phyloP scores from a whole-genome alignment of 2,888 invertebrate species.

The Drosophila borealis region DNA sequence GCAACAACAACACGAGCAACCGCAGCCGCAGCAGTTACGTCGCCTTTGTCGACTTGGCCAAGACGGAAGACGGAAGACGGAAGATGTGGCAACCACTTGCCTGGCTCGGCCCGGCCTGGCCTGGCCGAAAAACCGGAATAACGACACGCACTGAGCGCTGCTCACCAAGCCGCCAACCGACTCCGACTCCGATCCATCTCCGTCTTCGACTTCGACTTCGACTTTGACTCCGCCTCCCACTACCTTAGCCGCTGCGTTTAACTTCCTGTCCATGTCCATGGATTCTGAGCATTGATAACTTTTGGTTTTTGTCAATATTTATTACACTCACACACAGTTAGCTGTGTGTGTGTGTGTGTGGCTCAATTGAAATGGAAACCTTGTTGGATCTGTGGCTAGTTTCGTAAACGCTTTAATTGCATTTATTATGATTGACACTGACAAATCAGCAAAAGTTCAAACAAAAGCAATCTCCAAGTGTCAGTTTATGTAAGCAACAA shows the following conservation, averaged over 20 bases:
- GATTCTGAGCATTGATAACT: slow-evolving; percentile 57
- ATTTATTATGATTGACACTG: slow-evolving; percentile 77
- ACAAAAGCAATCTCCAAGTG: slow-evolving; percentile 15
- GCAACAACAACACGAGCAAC: slow-evolving; percentile 28
- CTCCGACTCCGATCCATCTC: not conserved
- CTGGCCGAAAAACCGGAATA: slow-evolving; percentile 75
- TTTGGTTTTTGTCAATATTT: slow-evolving; percentile 39
- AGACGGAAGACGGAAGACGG: slow-evolving; percentile 66
- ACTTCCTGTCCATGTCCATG: slow-evolving; percentile 12
- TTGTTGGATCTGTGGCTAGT: slow-evolving; percentile 31
- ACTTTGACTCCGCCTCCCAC: not conserved
- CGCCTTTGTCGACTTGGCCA: slow-evolving; percentile 50
- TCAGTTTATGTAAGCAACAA: slow-evolving; percentile 61
- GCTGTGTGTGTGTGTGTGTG: not conserved
- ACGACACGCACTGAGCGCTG: slow-evolving; percentile 64
- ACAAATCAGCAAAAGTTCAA: slow-evolving; percentile 38
- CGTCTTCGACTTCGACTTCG: too few species aligned
- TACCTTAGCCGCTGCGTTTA: not conserved
- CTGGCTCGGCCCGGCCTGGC: slow-evolving; percentile 44
- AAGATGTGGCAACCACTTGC: slow-evolving; percentile 63
- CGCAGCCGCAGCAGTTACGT: slow-evolving; percentile 44
- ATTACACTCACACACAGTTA: slow-evolving; percentile 17
- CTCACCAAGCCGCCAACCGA: not conserved
- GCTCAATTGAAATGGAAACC: slow-evolving; percentile 73
- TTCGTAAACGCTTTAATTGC: slow-evolving; percentile 68